phyloP scores from a whole-genome alignment of 1,140 invertebrate species.

The Trichomalopsis sarcophagae region DNA sequence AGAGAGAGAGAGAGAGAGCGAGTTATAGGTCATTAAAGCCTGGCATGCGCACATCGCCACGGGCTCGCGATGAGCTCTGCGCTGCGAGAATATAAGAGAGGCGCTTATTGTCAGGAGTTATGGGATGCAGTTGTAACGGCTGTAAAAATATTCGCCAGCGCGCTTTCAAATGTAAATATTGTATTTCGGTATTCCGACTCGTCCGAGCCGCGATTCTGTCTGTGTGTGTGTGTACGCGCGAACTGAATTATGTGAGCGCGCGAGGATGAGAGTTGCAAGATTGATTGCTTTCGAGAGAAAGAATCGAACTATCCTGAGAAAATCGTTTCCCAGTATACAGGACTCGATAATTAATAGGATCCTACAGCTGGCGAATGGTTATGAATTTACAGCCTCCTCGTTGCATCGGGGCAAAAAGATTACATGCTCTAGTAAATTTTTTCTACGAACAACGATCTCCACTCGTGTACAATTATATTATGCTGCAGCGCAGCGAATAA shows the following conservation, averaged over 20 bases:
- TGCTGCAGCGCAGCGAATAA: neutral
- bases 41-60: conserved; percentile 1
- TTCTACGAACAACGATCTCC: neutral
- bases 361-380: neutral
- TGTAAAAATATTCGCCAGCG: neutral
- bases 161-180: neutral
- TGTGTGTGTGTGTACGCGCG: no score
- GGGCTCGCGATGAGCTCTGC: neutral
- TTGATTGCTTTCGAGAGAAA: neutral
- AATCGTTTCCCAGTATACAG: neutral
- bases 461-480: neutral
- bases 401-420: neutral
- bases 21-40: conserved; percentile 48
- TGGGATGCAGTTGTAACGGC: neutral
- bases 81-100: neutral
- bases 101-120: neutral
- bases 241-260: neutral
- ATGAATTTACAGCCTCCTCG: neutral
- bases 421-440: neutral
- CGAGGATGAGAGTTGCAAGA: neutral
- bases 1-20: conserved; percentile 9
- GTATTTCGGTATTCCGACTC: neutral
- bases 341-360: neutral
- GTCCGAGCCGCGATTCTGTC: no score
- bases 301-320: neutral